phyloP scores from a whole-genome alignment of 1,140 invertebrate genomes.

The Atta texana region DNA sequence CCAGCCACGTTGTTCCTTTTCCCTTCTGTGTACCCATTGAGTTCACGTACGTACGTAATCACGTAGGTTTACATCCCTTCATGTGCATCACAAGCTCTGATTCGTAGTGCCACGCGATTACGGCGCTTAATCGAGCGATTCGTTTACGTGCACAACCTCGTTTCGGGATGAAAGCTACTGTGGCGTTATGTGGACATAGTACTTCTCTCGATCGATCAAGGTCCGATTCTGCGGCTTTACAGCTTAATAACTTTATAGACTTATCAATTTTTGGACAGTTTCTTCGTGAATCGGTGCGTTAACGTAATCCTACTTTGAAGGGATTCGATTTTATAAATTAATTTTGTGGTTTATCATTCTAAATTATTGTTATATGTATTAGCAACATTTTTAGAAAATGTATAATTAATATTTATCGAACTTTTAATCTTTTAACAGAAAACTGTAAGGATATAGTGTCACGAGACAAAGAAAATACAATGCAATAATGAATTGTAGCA shows the following conservation, averaged over 20 bases:
- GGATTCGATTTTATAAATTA: slow-evolving; percentile 11
- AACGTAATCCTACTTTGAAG: neutral
- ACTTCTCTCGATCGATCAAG: slow-evolving; percentile 42
- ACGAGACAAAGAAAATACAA: too few relatives aligned
- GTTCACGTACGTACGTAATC: slow-evolving; percentile 72
- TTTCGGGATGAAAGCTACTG: neutral
- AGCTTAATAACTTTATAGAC: slow-evolving; percentile 1
- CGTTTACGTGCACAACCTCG: slow-evolving; percentile 70
- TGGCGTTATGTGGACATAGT: slow-evolving; percentile 32
- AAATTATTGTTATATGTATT: neutral
- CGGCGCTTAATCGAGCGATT: slow-evolving; percentile 78
- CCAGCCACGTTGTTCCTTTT: slow-evolving; percentile 54
- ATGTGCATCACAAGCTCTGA: slow-evolving; percentile 72
- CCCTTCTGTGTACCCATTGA: slow-evolving; percentile 59
- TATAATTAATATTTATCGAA: neutral
- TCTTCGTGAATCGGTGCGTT: neutral
- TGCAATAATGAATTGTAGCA: too few relatives aligned
- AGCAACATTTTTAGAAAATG: neutral
- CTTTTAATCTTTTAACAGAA: too few relatives aligned
- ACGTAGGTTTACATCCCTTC: slow-evolving; percentile 68
- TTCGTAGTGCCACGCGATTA: slow-evolving; percentile 80
- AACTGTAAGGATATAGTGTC: too few relatives aligned
- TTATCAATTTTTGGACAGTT: slow-evolving; percentile 15
- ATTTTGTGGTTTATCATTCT: neutral
- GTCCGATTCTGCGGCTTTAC: slow-evolving; percentile 6